A percentile compares a stretch with the other conserved stretches of the same genome.
Conservation (phyloP, 2,888 invertebrate species). For the Polydrusus pterygomalis region DNA sequence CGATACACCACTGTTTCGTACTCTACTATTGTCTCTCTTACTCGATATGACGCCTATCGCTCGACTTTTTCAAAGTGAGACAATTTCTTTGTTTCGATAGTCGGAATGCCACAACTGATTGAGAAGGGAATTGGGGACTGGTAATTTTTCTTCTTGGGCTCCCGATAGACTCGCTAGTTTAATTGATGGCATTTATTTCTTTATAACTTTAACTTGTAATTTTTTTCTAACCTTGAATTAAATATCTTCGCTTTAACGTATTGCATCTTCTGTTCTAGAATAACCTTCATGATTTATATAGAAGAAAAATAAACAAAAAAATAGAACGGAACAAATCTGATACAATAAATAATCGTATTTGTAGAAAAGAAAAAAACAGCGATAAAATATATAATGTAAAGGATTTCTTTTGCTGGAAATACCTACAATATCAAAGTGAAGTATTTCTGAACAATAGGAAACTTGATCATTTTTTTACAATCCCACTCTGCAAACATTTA, state of each 20-base stretch:
- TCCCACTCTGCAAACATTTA: no score
- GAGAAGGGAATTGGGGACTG: slow-evolving; percentile 70
- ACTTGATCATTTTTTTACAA: no score
- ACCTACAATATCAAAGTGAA: no score
- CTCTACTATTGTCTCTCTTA: slow-evolving; percentile 55
- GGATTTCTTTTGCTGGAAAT: no score
- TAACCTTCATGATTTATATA: background rate
- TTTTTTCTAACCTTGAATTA: slow-evolving; percentile 35
- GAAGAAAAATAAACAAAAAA: background rate
- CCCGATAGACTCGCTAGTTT: slow-evolving; percentile 65
- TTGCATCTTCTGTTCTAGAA: background rate
- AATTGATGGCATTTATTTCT: slow-evolving; percentile 67
- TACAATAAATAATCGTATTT: no score
- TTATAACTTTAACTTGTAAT: slow-evolving; percentile 59
- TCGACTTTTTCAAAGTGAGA: slow-evolving; percentile 69
- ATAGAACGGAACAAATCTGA: no score
- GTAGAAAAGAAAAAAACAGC: no score
- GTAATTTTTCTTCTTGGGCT: slow-evolving; percentile 63
- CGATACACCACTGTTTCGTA: slow-evolving; percentile 67
- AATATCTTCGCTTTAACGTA: slow-evolving; percentile 25
- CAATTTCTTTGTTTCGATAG: slow-evolving; percentile 71
- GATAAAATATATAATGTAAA: no score
- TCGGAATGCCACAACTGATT: slow-evolving; percentile 70
- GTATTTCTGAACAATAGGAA: no score
- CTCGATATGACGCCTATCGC: slow-evolving; percentile 70